Evolutionary conservation across 2,888 invertebrate species (phyloP).

Genomic region (Unio pictorum): DNA sequence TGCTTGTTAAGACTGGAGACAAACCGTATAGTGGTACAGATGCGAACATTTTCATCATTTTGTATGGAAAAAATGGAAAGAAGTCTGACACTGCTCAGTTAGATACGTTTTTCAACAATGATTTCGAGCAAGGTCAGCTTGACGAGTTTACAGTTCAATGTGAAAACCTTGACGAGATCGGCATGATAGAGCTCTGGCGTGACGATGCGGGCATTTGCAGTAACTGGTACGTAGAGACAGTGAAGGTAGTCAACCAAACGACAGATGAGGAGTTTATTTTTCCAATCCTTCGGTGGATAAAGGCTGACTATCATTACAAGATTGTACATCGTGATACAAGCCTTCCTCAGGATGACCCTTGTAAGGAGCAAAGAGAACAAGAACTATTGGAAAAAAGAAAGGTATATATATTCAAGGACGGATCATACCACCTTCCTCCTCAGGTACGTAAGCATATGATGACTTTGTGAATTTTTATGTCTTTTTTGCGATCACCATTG

Average conservation of each 20-base stretch:
- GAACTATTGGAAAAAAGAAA: slow-evolving; percentile 67
- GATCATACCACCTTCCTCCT: too few relatives aligned
- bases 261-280: slow-evolving; percentile 52
- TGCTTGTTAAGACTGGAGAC: slow-evolving; percentile 72
- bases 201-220: slow-evolving; percentile 61
- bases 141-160: slow-evolving; percentile 60
- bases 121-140: slow-evolving; percentile 67
- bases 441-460: too few relatives aligned
- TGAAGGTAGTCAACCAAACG: slow-evolving; percentile 47
- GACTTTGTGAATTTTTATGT: too few relatives aligned
- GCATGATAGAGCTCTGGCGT: slow-evolving; percentile 68
- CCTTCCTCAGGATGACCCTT: slow-evolving; percentile 69
- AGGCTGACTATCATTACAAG: slow-evolving; percentile 60
- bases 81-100: slow-evolving; percentile 60
- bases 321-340: slow-evolving; percentile 67
- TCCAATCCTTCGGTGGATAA: slow-evolving; percentile 72
- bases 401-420: slow-evolving; percentile 38
- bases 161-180: slow-evolving; percentile 26
- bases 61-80: slow-evolving; percentile 65
- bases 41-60: slow-evolving; percentile 66
- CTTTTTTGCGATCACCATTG: too few relatives aligned
- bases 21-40: slow-evolving; percentile 68
- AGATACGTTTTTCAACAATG: slow-evolving; percentile 59
- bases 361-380: slow-evolving; percentile 58
- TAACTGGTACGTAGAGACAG: slow-evolving; percentile 70